These are phyloP conservation scores for Bubalus kerabau DNA, from an alignment of 2,113 vertebrate genomes.

Conservation along the genomic window DNA sequence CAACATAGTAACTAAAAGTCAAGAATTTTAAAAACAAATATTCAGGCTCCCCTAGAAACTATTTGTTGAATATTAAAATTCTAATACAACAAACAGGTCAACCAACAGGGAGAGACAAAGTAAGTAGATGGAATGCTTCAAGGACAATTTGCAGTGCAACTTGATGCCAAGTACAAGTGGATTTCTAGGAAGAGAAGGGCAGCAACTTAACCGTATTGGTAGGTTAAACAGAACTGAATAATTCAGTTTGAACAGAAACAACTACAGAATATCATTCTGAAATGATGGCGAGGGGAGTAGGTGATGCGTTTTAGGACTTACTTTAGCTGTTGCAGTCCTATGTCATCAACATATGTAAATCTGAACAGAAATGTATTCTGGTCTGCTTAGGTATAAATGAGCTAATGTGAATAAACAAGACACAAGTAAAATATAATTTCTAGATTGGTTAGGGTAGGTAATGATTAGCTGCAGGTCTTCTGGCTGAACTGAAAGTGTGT, in stretches of 20 bases:
- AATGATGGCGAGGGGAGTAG: not conserved
- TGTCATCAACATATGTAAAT: not conserved
- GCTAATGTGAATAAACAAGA: not conserved
- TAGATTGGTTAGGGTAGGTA: not conserved
- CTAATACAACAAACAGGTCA: not conserved
- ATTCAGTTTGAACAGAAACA: not conserved
- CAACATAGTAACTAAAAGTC: not conserved
- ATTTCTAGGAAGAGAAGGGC: not conserved
- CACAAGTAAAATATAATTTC: not conserved
- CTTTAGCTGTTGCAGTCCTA: not conserved
- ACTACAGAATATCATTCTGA: not conserved
- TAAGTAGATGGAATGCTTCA: not conserved
- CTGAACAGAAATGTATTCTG: not conserved
- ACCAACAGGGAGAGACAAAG: not conserved
- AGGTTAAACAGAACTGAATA: not conserved
- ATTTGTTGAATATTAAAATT: slow-evolving; percentile 13
- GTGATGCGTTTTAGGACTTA: not conserved
- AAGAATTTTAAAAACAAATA: slow-evolving; percentile 15
- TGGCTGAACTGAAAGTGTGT: not conserved
- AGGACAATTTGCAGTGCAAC: not conserved
- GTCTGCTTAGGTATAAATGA: not conserved
- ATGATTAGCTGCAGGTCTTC: not conserved
- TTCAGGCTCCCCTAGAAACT: not conserved
- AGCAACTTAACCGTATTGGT: not conserved
- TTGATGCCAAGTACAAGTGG: not conserved